These are phyloP conservation scores for Tapera naevia DNA, from an alignment of 2,797 vertebrate species.

Conservation along the genomic window DNA sequence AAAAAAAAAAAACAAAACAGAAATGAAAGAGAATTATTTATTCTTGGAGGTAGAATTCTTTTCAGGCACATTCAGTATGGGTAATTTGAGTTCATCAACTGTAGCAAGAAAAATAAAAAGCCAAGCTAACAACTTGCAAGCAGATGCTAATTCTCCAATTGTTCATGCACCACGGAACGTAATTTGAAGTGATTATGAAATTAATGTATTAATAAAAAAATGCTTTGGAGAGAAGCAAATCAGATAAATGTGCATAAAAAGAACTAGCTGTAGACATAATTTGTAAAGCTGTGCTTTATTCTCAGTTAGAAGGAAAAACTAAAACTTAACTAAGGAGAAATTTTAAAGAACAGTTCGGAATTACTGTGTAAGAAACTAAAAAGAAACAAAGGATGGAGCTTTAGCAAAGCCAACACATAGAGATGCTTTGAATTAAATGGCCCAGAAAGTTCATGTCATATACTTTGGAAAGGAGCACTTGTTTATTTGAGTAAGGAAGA, in stretches of 20 bases:
- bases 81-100: conserved; percentile 46
- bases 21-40: conserved; percentile 29
- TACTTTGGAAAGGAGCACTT: not conserved
- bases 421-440: not conserved
- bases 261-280: conserved; percentile 42
- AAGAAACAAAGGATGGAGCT: not conserved
- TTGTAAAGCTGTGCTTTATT: conserved; percentile 28
- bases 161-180: conserved; percentile 52
- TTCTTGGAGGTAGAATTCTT: conserved; percentile 13
- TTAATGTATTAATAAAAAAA: conserved; percentile 60
- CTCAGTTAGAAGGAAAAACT: conserved; percentile 17
- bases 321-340: conserved; percentile 1
- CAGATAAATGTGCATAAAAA: conserved; percentile 54
- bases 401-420: not conserved
- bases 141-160: conserved; percentile 62
- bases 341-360: not conserved
- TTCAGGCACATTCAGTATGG: not conserved
- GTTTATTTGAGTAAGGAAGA: not conserved
- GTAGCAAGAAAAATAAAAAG: conserved; percentile 52
- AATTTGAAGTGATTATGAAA: conserved; percentile 63
- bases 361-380: not conserved
- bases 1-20: not conserved
- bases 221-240: conserved; percentile 50
- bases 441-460: not conserved
- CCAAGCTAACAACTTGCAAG: conserved; percentile 38